Evolutionary conservation across 1,140 invertebrate species (phyloP), one percentile per base, ranked within the genome.

Genomic region (Pollicipes pollicipes): DNA sequence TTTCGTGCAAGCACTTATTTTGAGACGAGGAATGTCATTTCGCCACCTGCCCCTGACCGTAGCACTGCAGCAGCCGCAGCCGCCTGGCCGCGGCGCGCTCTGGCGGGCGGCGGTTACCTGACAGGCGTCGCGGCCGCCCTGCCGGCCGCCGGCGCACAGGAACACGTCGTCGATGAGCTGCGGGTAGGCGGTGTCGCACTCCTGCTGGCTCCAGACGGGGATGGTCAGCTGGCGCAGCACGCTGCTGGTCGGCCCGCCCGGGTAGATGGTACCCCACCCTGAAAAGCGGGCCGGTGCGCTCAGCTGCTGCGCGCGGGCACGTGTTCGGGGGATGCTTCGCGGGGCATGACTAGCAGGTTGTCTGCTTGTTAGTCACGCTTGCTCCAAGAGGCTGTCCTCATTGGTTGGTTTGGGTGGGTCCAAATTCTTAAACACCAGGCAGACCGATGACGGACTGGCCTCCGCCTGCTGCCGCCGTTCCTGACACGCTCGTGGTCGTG

Each of bases 81-180:
- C 69, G 26, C 27, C 63, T 26, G 27, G 30, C 58, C 68, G 68
- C 26, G 68, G 17, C 26, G 17, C 29, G 29, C 26, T 68, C 27
- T 17, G 29, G 26, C 27, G 64, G 21, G 68, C 17, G 26, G 45
- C 37, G 63, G 30, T 79, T 79, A 90, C 90, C 83, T 95, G 93
- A 78, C 93, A 96, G 26, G 92, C 92, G 78, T 96, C 93, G 68
- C 91, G 90, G 0, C 92, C 92, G 3, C 93, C 93, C 76, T 93
- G 87, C 10, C 88, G 88, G 75, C 90, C 91, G 0, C 93, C 93
- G 35, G 93, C 93, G 77, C 93, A 96, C 1, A 96, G 80, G 79
- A 95, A 95, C 73, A 90, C 91, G 37, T 88, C 86, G 3, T 90
- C 95, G 73, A 96, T 95, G 10, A 90, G 90, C 77, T 95, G 93